These are phyloP conservation scores for Mactromeris polynyma DNA, from an alignment of 2,888 invertebrate species.

Conservation along the genomic window DNA sequence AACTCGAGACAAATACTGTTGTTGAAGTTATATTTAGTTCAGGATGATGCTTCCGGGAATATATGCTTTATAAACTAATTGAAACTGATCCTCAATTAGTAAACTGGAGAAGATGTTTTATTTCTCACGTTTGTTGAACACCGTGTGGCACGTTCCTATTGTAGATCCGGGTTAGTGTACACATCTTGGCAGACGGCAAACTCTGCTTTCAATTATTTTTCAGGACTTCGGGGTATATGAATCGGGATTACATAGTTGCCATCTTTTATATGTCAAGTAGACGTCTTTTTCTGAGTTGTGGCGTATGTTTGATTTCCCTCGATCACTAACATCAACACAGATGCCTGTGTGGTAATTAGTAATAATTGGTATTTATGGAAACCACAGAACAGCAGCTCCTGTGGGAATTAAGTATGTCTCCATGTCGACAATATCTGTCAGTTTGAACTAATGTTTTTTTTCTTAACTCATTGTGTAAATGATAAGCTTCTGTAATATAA, in stretches of 20 bases:
- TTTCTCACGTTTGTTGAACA: neutral
- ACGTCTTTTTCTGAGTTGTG: neutral
- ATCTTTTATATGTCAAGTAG: neutral
- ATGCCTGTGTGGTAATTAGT: neutral
- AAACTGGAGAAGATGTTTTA: neutral
- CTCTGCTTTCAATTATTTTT: neutral
- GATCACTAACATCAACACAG: neutral
- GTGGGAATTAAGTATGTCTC: neutral
- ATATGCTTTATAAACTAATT: neutral
- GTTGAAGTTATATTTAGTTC: neutral
- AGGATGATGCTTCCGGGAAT: neutral
- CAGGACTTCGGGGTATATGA: neutral
- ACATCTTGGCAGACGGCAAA: neutral
- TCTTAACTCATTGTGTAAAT: too few relatives aligned
- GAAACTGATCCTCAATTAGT: neutral
- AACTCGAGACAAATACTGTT: too few relatives aligned
- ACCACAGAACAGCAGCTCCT: neutral
- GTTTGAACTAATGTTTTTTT: neutral
- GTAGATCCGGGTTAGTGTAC: neutral
- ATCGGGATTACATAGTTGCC: neutral
- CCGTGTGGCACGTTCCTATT: neutral
- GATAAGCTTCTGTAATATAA: too few relatives aligned
- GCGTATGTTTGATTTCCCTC: neutral
- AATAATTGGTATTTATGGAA: slow-evolving; percentile 8
- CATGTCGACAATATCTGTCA: neutral